Evolutionary conservation across 2,113 vertebrate species (phyloP).

Genomic region (Percopsis transmontana): DNA sequence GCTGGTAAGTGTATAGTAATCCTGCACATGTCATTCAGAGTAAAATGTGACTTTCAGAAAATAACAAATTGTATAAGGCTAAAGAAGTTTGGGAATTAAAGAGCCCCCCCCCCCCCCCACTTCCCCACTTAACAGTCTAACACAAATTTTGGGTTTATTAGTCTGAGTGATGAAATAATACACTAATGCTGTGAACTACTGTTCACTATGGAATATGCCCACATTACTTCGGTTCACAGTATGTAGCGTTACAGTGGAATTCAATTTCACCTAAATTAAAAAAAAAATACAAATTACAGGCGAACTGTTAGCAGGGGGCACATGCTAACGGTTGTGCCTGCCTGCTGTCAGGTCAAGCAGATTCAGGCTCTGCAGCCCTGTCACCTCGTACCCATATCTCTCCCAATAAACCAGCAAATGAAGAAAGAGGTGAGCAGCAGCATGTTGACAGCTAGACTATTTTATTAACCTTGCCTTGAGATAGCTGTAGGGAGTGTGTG

Average conservation of each 20-base stretch:
- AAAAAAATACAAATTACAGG: background rate
- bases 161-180: background rate
- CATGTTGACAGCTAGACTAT: conserved; percentile 8
- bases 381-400: no score
- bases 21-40: conserved; percentile 44
- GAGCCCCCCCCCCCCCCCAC: no score
- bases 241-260: background rate
- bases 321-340: background rate
- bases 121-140: background rate
- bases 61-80: background rate
- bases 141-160: background rate
- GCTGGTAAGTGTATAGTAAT: conserved; percentile 60
- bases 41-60: conserved; percentile 43
- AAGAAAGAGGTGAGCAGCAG: background rate
- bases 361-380: no score
- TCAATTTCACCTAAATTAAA: background rate
- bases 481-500: conserved; percentile 1
- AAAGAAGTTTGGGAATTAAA: conserved; percentile 19
- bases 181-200: background rate
- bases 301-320: background rate
- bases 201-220: background rate
- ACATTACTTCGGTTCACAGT: background rate
- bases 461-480: background rate
- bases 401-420: no score
- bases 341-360: background rate